phyloP scores from a whole-genome alignment of 2,113 vertebrate species.

The Mustela lutreola region DNA sequence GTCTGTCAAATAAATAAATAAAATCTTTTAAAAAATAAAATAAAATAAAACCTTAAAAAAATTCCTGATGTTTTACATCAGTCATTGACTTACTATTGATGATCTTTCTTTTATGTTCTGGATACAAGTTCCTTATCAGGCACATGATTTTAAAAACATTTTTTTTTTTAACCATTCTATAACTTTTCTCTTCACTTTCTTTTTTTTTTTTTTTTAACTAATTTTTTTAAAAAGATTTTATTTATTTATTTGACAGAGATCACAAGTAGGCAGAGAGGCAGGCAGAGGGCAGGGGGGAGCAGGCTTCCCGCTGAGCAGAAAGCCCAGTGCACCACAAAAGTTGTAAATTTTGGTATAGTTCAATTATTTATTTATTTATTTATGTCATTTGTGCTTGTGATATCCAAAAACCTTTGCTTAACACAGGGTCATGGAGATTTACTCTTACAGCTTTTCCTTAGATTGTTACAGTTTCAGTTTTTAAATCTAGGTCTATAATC shows the following conservation, averaged over 20 bases:
- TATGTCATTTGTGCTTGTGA: background rate
- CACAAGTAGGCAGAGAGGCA: too few relatives aligned
- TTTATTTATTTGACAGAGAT: too few relatives aligned
- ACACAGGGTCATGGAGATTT: background rate
- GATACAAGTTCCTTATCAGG: background rate
- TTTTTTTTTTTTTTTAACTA: background rate
- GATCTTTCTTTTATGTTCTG: background rate
- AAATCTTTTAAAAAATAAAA: too few relatives aligned
- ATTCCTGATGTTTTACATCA: background rate
- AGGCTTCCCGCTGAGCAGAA: too few relatives aligned
- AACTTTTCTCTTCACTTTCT: slow-evolving; percentile 23
- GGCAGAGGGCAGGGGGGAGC: too few relatives aligned
- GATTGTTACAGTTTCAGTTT: background rate
- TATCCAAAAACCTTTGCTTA: slow-evolving; percentile 7
- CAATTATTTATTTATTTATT: background rate
- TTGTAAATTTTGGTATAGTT: background rate
- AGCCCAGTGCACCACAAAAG: background rate
- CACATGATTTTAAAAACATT: background rate
- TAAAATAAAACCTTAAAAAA: background rate
- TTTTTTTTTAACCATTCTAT: background rate
- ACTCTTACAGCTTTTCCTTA: background rate
- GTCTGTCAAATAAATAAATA: too few relatives aligned
- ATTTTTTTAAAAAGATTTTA: too few relatives aligned
- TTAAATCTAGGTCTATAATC: background rate
- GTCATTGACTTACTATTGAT: background rate